phyloP scores from a whole-genome alignment of 2,888 invertebrate genomes.

The Augiades crinisus region DNA sequence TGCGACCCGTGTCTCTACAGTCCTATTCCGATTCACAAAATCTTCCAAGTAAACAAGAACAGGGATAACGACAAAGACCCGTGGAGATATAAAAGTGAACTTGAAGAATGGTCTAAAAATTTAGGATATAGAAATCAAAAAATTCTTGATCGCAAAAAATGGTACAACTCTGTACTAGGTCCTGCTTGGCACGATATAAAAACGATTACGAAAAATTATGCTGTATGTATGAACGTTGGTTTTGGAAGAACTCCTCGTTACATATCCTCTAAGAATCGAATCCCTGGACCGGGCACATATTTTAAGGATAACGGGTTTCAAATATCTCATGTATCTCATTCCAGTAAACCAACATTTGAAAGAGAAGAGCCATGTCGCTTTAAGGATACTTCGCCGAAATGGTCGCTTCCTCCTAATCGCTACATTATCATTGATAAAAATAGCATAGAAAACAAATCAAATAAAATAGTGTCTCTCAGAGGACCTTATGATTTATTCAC shows the following conservation, averaged over 20 bases:
- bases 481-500: constrained; percentile 74
- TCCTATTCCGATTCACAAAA: constrained; percentile 45
- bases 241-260: constrained; percentile 58
- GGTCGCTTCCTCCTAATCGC: constrained; percentile 65
- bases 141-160: constrained; percentile 47
- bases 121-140: constrained; percentile 66
- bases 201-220: constrained; percentile 39
- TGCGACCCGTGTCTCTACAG: constrained; percentile 61
- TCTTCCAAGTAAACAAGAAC: constrained; percentile 48
- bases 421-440: constrained; percentile 60
- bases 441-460: constrained; percentile 56
- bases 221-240: constrained; percentile 55
- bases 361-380: constrained; percentile 64
- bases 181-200: constrained; percentile 59
- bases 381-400: constrained; percentile 47
- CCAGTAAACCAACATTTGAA: constrained; percentile 53
- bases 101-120: constrained; percentile 66
- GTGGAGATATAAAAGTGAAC: constrained; percentile 61
- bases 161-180: constrained; percentile 52
- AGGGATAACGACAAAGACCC: constrained; percentile 50
- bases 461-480: constrained; percentile 57
- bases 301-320: constrained; percentile 53
- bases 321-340: constrained; percentile 59
- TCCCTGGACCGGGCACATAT: constrained; percentile 65
- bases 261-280: constrained; percentile 35